Base-by-base conservation (phyloP, 2,888 invertebrate species). In the Muscina levida region DNA sequence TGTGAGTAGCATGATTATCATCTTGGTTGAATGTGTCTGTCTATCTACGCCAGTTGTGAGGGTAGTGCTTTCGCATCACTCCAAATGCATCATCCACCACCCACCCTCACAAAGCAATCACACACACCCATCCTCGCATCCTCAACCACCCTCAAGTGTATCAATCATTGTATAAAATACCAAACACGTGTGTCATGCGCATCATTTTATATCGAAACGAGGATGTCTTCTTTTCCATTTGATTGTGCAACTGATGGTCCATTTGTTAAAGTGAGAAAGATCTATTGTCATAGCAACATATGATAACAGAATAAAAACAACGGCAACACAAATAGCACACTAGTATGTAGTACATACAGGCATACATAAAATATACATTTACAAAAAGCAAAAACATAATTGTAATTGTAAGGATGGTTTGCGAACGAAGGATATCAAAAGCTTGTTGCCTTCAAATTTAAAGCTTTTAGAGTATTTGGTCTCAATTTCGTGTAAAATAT, bases 101-200 rank as follows among this genome's bases (percentile, higher is more conserved):
- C 39, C 39, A 59, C 59, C 48, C 17, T 53, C 53, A 53, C 17
- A 11, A 13, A 13, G 44, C 11, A 8, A 70, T 44, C 44, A 42
- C 65, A 24, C 10, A 53, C 78, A 76, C 65, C 84, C 84, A 42
- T 15, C 10, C 4, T 46, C 31, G 5, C 53, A 15, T 8, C n/a
- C 8, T 51, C 75, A 76, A 56, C 80, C 82, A 79, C 83, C 84
- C 85, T 82, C 83, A 77, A 82, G 80, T 79, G 82, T 83, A 88
- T 88, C 83, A 87, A 88, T 88, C 87, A 87, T 84, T 83, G 81
- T 79, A 83, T 85, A 86, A 87, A 81, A 85, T 84, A 84, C 75
- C 79, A 84, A 82, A 84, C 83, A 82, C 82, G 85, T 82, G 83
- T 83, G 86, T 85, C 88, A 88, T 88, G 88, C 83, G 82, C 82